Percentiles rank a stretch among this genome's conserved stretches.
phyloP scores from a whole-genome alignment of 2,113 vertebrate species.

The Carollia perspicillata region DNA sequence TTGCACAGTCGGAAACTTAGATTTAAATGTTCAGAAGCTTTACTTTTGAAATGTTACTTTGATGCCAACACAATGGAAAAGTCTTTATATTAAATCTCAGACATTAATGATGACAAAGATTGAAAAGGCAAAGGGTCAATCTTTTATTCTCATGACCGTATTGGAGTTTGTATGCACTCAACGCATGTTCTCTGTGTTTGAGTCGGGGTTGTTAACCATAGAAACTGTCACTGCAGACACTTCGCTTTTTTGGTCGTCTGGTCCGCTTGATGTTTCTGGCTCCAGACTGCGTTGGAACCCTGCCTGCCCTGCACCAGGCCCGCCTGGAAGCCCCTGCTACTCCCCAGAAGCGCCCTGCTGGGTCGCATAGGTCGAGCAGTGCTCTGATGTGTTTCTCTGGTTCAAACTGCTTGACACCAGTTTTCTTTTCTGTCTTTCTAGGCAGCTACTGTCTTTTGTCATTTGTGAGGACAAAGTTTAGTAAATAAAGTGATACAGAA shows the following conservation, averaged over 20 bases:
- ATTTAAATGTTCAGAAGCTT: not conserved
- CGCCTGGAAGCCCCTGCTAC: not conserved
- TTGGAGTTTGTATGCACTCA: not conserved
- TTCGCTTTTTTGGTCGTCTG: not conserved
- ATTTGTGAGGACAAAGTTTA: not conserved
- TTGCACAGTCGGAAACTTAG: not conserved
- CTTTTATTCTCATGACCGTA: not conserved
- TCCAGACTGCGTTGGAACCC: not conserved
- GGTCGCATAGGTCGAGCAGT: not conserved
- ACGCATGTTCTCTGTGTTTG: not conserved
- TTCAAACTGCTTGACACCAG: not conserved
- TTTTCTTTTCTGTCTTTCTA: not conserved
- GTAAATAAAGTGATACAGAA: not conserved
- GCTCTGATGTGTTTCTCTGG: not conserved
- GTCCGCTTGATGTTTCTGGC: not conserved
- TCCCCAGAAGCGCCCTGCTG: not conserved
- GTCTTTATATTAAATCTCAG: not conserved
- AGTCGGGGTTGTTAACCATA: not conserved
- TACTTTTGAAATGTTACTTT: slow-evolving; percentile 15
- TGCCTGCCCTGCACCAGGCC: not conserved
- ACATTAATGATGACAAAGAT: not conserved
- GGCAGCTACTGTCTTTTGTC: not conserved
- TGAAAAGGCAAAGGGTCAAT: not conserved
- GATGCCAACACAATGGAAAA: not conserved
- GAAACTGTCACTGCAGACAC: not conserved